Evolutionary conservation across 2,797 vertebrate species (phyloP).

Genomic region (Typhlichthys subterraneus): DNA sequence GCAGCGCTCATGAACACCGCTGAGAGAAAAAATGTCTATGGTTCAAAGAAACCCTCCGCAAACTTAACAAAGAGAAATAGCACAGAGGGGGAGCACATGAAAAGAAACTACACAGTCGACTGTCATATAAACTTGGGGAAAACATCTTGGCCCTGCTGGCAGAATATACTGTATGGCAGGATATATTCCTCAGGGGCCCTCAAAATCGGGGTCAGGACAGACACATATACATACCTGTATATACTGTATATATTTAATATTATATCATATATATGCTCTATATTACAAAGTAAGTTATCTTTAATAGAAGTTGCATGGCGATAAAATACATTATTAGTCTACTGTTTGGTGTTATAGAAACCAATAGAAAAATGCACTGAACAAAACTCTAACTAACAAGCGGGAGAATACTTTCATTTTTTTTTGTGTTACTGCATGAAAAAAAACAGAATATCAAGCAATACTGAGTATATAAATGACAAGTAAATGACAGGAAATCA

Average conservation of each 20-base stretch:
- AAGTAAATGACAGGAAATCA: neutral
- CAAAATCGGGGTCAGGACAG: constrained; percentile 1
- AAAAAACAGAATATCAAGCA: neutral
- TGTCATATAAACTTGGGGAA: constrained; percentile 69
- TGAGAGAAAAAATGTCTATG: constrained; percentile 66
- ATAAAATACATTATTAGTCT: too few species aligned
- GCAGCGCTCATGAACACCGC: constrained; percentile 61
- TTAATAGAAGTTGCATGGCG: too few species aligned
- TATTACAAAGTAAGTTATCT: too few species aligned
- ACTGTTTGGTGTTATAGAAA: too few species aligned
- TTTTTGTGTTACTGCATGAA: neutral
- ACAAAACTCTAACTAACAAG: too few species aligned
- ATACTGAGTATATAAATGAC: neutral
- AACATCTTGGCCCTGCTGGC: constrained; percentile 55
- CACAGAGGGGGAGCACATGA: constrained; percentile 68
- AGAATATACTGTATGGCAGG: constrained; percentile 24
- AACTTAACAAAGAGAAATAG: constrained; percentile 73
- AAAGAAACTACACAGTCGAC: constrained; percentile 67
- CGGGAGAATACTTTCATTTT: too few species aligned
- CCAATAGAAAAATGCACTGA: too few species aligned
- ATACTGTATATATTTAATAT: too few species aligned
- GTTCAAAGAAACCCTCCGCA: constrained; percentile 71
- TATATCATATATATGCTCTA: too few species aligned
- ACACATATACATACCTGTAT: too few species aligned
- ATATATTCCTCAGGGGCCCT: constrained; percentile 36